A percentile compares a stretch with the other conserved stretches of the same genome.
Evolutionary conservation across 2,888 invertebrate genomes (phyloP).

Genomic region (Sarcophaga subvicina): DNA sequence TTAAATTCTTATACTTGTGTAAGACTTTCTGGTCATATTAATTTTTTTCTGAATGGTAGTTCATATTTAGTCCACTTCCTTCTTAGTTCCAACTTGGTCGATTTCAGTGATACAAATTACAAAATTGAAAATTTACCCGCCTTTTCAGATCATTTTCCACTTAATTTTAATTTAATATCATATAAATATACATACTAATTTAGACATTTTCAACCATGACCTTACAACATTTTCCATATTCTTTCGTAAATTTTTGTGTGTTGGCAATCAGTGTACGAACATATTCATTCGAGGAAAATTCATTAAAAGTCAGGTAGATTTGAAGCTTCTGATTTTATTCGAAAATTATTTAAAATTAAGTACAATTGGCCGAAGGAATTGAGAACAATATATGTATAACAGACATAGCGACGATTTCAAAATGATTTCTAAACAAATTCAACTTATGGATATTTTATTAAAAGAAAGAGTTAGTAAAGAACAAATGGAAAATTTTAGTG

Average conservation of each 20-base stretch:
- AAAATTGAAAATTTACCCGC: neutral
- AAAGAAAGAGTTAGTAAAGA: no score
- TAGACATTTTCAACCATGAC: neutral
- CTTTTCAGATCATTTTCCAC: constrained; percentile 10
- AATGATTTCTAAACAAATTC: no score
- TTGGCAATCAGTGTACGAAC: no score
- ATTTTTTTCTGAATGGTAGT: neutral
- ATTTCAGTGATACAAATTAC: constrained; percentile 13
- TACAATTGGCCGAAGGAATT: constrained; percentile 1
- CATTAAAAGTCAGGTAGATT: neutral
- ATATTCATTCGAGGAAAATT: neutral
- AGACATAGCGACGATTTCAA: no score
- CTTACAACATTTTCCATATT: neutral
- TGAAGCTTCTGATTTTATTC: constrained; percentile 7
- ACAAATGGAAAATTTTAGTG: no score
- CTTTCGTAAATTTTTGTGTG: no score
- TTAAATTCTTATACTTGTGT: neutral
- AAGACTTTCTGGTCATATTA: no score
- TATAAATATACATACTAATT: neutral
- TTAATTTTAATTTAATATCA: neutral
- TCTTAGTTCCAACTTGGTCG: neutral
- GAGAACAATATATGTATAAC: neutral
- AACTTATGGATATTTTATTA: no score
- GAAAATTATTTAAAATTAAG: constrained; percentile 22
- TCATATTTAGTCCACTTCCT: neutral